Conservation (phyloP, 2,888 invertebrate genomes). For the Pogonocherus hispidulus region DNA sequence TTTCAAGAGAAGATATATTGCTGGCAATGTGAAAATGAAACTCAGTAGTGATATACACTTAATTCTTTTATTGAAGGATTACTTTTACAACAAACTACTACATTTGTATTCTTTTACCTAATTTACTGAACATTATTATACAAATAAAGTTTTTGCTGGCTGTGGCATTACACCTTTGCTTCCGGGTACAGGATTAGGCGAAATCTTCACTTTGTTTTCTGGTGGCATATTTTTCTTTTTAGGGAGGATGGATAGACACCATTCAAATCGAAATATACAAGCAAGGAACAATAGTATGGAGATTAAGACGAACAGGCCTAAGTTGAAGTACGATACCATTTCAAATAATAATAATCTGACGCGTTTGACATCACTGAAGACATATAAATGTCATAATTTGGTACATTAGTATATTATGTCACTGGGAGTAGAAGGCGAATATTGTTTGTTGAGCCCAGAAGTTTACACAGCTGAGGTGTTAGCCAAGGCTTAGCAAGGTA, state of each 20-base stretch:
- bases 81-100: conserved; percentile 1
- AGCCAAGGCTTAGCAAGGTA: no score
- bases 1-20: no score
- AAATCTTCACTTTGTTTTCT: not conserved
- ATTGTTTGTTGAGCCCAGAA: no score
- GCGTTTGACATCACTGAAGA: no score
- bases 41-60: no score
- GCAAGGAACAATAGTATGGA: conserved; percentile 13
- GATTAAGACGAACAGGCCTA: conserved; percentile 16
- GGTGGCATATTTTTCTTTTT: not conserved
- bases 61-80: not conserved
- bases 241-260: not conserved
- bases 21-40: no score
- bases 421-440: no score
- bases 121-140: not conserved
- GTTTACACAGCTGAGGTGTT: no score
- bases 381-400: no score
- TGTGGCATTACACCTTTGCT: not conserved
- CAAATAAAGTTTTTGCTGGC: not conserved
- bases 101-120: not conserved
- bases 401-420: no score
- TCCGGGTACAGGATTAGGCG: not conserved
- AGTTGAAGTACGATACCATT: conserved; percentile 18
- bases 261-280: conserved; percentile 23
- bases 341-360: no score